Base-by-base conservation (phyloP, 2,113 vertebrate genomes). In the Charina bottae region DNA sequence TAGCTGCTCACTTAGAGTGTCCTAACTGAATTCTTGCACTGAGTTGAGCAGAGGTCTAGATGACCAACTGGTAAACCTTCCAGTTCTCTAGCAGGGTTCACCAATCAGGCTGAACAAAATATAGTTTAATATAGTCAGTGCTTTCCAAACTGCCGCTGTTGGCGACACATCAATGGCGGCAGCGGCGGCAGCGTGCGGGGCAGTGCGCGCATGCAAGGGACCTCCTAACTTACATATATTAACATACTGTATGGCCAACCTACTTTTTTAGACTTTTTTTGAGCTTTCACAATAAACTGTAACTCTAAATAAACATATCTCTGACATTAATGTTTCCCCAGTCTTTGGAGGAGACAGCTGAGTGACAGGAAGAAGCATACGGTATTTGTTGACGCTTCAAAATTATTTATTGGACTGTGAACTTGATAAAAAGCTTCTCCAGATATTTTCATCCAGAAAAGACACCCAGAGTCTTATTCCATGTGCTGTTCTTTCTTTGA, bases 361-460 rank as follows among this genome's bases (percentile, higher is more conserved):
- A 2, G 90, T 89, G 0, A 0, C 4, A 1, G 85, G 21, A 64
- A 64, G 92, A 88, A 90, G 92, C 46, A 90, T 78, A n/a, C n/a
- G n/a, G n/a, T n/a, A 78, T 60, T 90, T 91, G 87, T 92, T 93
- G 94, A 87, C 86, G 84, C 37, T 85, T 64, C 88, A 55, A 88
- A 92, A 86, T 93, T 42, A 83, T 88, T 83, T 94, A 93, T 85
- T 91, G 93, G 56, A 92, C 84, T n/a, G 49, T 5, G 62, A 93
- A 91, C 72, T 78, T 59, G 1, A 58, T 17, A 64, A 91, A 64
- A 46, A 55, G 49, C 4, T 72, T 60, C 17, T 13, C 42, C 19
- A 28, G 23, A 92, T 0, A 0, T 85, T 42, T 53, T 10, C 21
- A 42, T 42, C 89, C 85, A 26, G 88, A 46, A 92, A 85, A 49